Evolutionary conservation across 1,140 invertebrate species (phyloP).

Genomic region (Gryllus bimaculatus): DNA sequence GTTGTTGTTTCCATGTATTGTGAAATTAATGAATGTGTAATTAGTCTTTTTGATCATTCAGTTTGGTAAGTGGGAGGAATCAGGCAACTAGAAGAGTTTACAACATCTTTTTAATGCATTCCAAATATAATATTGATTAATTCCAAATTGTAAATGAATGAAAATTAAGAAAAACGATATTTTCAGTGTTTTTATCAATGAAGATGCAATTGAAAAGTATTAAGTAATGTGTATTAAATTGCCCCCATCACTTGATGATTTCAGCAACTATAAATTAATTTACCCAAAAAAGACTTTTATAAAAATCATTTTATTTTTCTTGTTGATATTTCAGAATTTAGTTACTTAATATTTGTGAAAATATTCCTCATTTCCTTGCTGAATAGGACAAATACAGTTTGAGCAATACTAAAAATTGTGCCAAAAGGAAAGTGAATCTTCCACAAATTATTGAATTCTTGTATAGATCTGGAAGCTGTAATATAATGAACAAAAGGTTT

Average conservation of each 20-base stretch:
- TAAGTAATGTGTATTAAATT: too few species aligned
- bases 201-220: too few species aligned
- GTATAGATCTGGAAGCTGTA: not conserved
- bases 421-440: not conserved
- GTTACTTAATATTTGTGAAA: too few species aligned
- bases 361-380: too few species aligned
- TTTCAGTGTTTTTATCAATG: too few species aligned
- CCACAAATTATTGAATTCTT: not conserved
- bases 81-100: not conserved
- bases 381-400: not conserved
- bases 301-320: not conserved
- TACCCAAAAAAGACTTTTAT: not conserved
- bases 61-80: not conserved
- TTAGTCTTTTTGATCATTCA: not conserved
- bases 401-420: not conserved
- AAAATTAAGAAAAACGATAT: not conserved
- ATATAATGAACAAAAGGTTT: not conserved
- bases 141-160: not conserved
- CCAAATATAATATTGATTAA: not conserved
- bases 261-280: not conserved
- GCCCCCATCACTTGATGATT: not conserved
- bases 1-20: too few species aligned
- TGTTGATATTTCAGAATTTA: not conserved
- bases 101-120: not conserved
- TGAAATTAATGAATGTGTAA: not conserved